phyloP scores from a whole-genome alignment of 2,113 vertebrate species.

The Sphyrna mokarran region DNA sequence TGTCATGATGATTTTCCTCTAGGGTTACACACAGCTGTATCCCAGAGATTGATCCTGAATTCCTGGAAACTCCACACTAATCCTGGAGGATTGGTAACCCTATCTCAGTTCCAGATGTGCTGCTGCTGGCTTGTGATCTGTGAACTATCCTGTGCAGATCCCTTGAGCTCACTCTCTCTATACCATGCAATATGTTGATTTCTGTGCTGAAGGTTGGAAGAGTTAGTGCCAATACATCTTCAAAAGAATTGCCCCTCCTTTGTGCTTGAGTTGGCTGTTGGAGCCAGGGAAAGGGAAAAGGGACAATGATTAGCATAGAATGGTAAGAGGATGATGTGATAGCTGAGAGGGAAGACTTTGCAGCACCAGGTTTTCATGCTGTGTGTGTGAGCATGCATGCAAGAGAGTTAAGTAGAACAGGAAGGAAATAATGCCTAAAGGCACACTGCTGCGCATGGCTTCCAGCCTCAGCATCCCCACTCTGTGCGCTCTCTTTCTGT shows the following conservation, averaged over 20 bases:
- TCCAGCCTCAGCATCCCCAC: background rate
- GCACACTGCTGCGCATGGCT: background rate
- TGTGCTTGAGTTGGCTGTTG: background rate
- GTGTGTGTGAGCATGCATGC: background rate
- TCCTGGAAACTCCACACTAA: too few relatives aligned
- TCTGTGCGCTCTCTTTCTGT: background rate
- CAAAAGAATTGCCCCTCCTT: background rate
- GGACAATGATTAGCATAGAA: background rate
- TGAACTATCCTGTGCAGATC: background rate
- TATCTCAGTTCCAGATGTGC: background rate
- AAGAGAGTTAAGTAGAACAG: background rate
- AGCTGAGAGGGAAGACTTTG: background rate
- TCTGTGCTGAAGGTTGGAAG: background rate
- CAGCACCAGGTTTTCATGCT: background rate
- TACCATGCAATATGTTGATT: background rate
- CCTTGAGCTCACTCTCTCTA: background rate
- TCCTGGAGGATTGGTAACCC: too few relatives aligned
- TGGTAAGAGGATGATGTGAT: background rate
- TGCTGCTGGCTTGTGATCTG: background rate
- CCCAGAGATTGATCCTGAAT: too few relatives aligned
- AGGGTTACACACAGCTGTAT: too few relatives aligned
- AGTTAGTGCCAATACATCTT: background rate
- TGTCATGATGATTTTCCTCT: too few relatives aligned
- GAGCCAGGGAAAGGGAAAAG: background rate
- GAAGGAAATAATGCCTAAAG: background rate